Evolutionary conservation across 92 coral and sea anemone species (phyloP).

Genomic region (Nematostella vectensis): DNA sequence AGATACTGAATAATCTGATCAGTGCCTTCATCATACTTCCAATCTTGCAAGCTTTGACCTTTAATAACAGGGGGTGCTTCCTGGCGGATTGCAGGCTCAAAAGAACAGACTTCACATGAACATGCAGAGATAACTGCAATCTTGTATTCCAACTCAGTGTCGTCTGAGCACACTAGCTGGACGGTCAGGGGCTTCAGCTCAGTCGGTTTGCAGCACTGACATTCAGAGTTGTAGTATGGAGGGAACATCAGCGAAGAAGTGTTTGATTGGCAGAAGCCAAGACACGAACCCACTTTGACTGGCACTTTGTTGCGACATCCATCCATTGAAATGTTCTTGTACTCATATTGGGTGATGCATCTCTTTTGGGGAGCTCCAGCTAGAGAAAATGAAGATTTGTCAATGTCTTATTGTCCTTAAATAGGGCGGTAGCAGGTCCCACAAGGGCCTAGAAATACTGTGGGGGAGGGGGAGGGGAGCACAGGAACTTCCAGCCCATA

Average conservation of each 20-base stretch:
- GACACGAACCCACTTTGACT: conserved; percentile 40
- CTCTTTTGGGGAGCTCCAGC: conserved; percentile 23
- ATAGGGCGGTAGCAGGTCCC: too few relatives aligned
- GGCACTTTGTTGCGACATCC: conserved; percentile 31
- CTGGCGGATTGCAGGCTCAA: conserved; percentile 8
- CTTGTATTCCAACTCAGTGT: conserved; percentile 24
- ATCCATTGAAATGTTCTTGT: conserved; percentile 27
- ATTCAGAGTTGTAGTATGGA: conserved; percentile 44
- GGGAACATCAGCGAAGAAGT: conserved; percentile 29
- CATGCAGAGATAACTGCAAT: conserved; percentile 43
- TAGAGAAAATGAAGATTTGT: background rate
- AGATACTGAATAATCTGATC: too few relatives aligned
- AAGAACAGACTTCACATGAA: conserved; percentile 34
- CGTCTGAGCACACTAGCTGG: conserved; percentile 20
- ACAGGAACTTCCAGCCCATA: too few relatives aligned
- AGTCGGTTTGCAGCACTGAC: conserved; percentile 47
- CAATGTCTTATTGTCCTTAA: too few relatives aligned
- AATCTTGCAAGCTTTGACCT: too few relatives aligned
- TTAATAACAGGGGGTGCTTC: too few relatives aligned
- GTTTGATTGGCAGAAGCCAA: conserved; percentile 36
- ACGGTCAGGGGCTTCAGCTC: conserved; percentile 36
- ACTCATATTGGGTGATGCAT: conserved; percentile 21
- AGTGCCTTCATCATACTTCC: too few relatives aligned
- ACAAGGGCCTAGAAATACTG: too few relatives aligned
- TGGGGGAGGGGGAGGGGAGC: background rate